A percentile compares a stretch with the other conserved stretches of the same genome.
phyloP scores from a whole-genome alignment of 2,888 invertebrate genomes.

The Caenorhabditis japonica region DNA sequence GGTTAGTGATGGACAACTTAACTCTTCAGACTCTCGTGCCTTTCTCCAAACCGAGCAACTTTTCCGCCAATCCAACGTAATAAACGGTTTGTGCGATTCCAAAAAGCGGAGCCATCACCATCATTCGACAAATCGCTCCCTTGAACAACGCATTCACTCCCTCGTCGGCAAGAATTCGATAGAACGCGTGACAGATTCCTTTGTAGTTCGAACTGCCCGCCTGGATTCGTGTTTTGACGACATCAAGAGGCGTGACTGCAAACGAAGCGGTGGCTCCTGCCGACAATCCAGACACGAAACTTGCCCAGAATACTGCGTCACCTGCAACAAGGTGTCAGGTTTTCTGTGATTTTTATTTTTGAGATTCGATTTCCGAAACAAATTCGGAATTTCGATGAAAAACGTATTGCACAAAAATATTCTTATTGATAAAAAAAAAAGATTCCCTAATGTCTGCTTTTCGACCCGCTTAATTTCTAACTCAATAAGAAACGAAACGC shows the following conservation, averaged over 20 bases:
- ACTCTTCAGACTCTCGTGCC: slow-evolving; percentile 45
- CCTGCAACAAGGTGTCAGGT: slow-evolving; percentile 62
- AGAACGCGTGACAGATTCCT: slow-evolving; percentile 52
- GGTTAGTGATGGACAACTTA: not conserved
- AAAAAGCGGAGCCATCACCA: slow-evolving; percentile 96
- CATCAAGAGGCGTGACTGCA: slow-evolving; percentile 94
- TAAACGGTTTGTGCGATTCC: slow-evolving; percentile 98
- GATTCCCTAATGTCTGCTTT: too few relatives aligned
- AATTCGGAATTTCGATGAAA: too few relatives aligned
- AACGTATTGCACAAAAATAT: not conserved
- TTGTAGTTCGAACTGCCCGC: slow-evolving; percentile 78
- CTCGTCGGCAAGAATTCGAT: slow-evolving; percentile 86
- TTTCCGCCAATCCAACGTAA: slow-evolving; percentile 87
- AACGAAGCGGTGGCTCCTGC: slow-evolving; percentile 91
- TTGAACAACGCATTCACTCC: slow-evolving; percentile 95
- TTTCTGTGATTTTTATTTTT: too few relatives aligned
- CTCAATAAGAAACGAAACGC: too few relatives aligned
- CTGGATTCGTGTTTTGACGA: slow-evolving; percentile 95
- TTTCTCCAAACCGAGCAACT: slow-evolving; percentile 61
- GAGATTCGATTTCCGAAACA: too few relatives aligned
- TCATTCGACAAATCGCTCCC: slow-evolving; percentile 94
- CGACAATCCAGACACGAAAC: slow-evolving; percentile 80
- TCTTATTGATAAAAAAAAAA: not conserved
- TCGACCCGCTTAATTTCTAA: too few relatives aligned
- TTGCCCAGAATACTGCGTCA: slow-evolving; percentile 87